Conservation (phyloP, 2,888 invertebrate species). For the Sarcophaga subvicina region DNA sequence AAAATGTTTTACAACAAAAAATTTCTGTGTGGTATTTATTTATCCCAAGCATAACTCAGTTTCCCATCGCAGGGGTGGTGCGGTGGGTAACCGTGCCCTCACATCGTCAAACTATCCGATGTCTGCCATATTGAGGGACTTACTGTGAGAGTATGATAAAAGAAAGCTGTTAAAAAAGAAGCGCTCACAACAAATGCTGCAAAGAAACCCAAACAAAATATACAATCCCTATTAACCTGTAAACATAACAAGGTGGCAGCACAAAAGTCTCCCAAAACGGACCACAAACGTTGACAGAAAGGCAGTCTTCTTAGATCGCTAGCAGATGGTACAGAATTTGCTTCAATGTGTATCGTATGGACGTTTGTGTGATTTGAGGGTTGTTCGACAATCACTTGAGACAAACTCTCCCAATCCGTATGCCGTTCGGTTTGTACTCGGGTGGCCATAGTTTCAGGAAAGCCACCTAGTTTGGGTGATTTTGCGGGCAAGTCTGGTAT, state of each 20-base stretch:
- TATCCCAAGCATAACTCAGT: too few species aligned
- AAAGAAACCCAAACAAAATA: conserved; percentile 79
- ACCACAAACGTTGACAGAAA: conserved; percentile 72
- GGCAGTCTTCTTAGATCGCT: conserved; percentile 71
- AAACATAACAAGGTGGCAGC: conserved; percentile 71
- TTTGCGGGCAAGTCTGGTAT: not conserved
- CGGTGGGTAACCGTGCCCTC: too few species aligned
- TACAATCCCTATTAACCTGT: conserved; percentile 79
- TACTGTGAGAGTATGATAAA: conserved; percentile 77
- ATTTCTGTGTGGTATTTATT: too few species aligned
- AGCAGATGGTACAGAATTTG: conserved; percentile 72
- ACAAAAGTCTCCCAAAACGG: conserved; percentile 70
- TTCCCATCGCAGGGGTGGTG: too few species aligned
- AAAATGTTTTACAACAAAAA: too few species aligned
- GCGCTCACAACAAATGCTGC: conserved; percentile 79
- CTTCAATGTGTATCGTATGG: conserved; percentile 75
- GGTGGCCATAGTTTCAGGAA: not conserved
- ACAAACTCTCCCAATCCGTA: not conserved
- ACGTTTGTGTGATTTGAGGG: conserved; percentile 24
- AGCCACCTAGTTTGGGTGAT: not conserved
- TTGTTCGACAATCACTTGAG: not conserved
- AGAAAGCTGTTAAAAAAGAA: conserved; percentile 79
- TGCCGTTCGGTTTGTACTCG: not conserved
- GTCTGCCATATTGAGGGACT: conserved; percentile 70
- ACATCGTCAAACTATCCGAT: not conserved